Percentiles rank a stretch among this genome's conserved stretches.
Conservation (phyloP, 2,888 invertebrate genomes). For the Entomobrya multifasciata region DNA sequence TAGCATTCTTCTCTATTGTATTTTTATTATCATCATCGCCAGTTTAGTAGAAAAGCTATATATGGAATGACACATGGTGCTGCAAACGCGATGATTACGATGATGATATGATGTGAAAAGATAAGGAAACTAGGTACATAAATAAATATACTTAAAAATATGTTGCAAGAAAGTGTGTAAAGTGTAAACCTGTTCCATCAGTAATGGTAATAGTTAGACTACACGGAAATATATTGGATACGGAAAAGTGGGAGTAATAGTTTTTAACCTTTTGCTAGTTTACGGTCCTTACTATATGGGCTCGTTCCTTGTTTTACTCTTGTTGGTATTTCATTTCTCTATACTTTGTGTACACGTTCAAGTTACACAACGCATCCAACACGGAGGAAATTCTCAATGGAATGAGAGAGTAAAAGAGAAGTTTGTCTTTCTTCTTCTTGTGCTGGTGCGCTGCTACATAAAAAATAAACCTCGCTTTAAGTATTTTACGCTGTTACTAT, state of each 20-base stretch:
- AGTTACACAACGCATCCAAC: too few relatives aligned
- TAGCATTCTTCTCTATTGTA: not conserved
- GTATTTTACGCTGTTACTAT: not conserved
- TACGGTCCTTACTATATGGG: too few relatives aligned
- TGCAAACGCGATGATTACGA: not conserved
- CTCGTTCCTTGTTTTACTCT: too few relatives aligned
- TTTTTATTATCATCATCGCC: slow-evolving; percentile 12
- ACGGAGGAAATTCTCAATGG: too few relatives aligned
- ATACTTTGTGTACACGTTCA: too few relatives aligned
- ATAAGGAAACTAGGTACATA: slow-evolving; percentile 3
- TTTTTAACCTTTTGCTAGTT: too few relatives aligned
- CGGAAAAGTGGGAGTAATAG: too few relatives aligned
- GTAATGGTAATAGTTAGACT: too few relatives aligned
- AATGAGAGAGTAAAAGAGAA: not conserved
- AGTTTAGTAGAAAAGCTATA: slow-evolving; percentile 22
- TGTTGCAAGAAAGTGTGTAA: not conserved
- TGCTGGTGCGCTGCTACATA: not conserved
- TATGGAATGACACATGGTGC: slow-evolving; percentile 15
- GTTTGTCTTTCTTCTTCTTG: not conserved
- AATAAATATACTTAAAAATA: too few relatives aligned
- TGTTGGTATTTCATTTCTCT: too few relatives aligned
- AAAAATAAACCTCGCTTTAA: not conserved
- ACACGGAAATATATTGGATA: too few relatives aligned
- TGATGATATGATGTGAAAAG: slow-evolving; percentile 13
- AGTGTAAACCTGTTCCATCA: not conserved